Evolutionary conservation across 2,113 vertebrate species (phyloP).

Genomic region (Pandion haliaetus): DNA sequence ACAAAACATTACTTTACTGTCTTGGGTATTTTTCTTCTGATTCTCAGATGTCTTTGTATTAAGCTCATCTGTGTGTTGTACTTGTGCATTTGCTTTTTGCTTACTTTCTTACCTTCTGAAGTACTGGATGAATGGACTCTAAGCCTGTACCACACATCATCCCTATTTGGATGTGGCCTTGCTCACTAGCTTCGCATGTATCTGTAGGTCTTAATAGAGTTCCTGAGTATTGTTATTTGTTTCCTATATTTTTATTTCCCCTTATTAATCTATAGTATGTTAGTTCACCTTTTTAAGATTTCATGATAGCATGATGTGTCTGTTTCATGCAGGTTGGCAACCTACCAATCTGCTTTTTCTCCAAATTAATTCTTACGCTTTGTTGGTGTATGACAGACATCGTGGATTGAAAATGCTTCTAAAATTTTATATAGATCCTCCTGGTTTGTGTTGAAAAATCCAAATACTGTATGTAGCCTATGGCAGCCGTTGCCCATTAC

Average conservation of each 20-base stretch:
- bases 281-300: neutral
- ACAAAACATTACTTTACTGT: neutral
- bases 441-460: neutral
- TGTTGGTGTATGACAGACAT: neutral
- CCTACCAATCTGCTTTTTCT: neutral
- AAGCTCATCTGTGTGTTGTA: neutral
- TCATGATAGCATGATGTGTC: neutral
- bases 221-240: neutral
- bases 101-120: neutral
- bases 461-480: neutral
- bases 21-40: neutral
- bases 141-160: accelerated
- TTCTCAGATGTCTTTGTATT: neutral
- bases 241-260: neutral
- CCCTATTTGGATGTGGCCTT: neutral
- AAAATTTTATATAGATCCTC: neutral
- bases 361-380: neutral
- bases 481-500: neutral
- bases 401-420: neutral
- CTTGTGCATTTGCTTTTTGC: neutral
- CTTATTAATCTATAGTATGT: neutral
- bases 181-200: neutral
- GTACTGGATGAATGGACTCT: neutral
- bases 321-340: neutral
- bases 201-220: neutral